A percentile compares a stretch with the other conserved stretches of the same genome.
These are phyloP conservation scores for Apodemia hepburni DNA, from an alignment of 2,888 invertebrate genomes.

Conservation along the genomic window DNA sequence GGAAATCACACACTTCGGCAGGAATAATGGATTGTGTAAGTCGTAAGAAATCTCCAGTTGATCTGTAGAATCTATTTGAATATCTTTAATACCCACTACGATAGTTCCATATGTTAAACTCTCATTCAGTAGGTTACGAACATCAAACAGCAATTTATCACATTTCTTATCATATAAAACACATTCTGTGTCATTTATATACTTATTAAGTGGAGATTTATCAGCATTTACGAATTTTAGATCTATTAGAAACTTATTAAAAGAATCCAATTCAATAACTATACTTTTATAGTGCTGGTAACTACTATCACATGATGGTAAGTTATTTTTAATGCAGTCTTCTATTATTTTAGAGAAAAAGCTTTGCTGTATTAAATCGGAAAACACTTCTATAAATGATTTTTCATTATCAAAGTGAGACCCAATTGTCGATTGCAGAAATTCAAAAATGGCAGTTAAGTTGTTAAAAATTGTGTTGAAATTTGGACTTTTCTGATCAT, in stretches of 20 bases:
- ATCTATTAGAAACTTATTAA: constrained; percentile 68
- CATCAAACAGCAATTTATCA: constrained; percentile 61
- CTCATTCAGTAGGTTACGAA: constrained; percentile 52
- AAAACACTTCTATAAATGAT: constrained; percentile 63
- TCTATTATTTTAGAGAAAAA: constrained; percentile 70
- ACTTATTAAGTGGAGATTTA: constrained; percentile 63
- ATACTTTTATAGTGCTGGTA: constrained; percentile 63
- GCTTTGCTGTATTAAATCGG: constrained; percentile 55
- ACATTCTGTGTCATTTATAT: constrained; percentile 64
- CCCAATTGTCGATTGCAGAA: constrained; percentile 64
- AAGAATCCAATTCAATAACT: constrained; percentile 61
- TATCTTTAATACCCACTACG: constrained; percentile 45
- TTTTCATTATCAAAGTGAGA: constrained; percentile 57
- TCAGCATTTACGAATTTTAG: constrained; percentile 61
- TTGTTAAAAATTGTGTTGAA: constrained; percentile 68
- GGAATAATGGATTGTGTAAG: constrained; percentile 56
- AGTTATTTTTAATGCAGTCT: constrained; percentile 61
- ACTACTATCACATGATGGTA: constrained; percentile 64
- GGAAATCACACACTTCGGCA: constrained; percentile 67
- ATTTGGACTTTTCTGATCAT: constrained; percentile 53
- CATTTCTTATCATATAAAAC: constrained; percentile 70
- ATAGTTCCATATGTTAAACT: constrained; percentile 59
- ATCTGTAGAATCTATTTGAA: constrained; percentile 46
- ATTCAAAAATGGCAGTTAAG: constrained; percentile 69
- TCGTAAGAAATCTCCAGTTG: constrained; percentile 50